Conservation (phyloP, 2,113 vertebrate genomes). For the Macquaria ambigua region DNA sequence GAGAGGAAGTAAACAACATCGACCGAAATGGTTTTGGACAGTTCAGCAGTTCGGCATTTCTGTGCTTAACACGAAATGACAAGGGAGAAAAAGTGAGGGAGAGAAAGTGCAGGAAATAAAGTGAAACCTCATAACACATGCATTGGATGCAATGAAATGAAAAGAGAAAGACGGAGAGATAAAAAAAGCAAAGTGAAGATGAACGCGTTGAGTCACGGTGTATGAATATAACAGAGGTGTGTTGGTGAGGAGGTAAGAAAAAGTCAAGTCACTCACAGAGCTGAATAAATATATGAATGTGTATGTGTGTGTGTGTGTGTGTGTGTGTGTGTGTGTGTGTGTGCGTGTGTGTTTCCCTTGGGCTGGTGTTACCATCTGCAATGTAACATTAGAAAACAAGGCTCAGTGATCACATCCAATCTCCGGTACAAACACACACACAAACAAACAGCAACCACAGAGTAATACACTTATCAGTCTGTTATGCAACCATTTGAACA, state of each 20-base stretch:
- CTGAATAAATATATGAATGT: conserved; percentile 14
- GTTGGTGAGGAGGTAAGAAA: background rate
- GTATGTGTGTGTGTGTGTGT: conserved; percentile 20
- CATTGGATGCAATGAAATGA: background rate
- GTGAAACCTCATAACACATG: background rate
- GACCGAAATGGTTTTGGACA: background rate
- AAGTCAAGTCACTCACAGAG: background rate
- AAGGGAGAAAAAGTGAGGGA: background rate
- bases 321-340: conserved; percentile 15
- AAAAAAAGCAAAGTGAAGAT: background rate
- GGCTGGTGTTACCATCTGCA: conserved; percentile 53
- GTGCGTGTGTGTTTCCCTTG: conserved; percentile 16
- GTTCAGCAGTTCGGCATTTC: background rate
- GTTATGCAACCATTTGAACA: conserved; percentile 29
- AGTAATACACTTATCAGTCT: conserved; percentile 12
- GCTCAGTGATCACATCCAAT: conserved; percentile 24
- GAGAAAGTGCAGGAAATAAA: background rate
- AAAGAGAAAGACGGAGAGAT: background rate
- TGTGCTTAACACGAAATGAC: background rate
- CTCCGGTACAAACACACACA: background rate
- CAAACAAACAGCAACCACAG: background rate
- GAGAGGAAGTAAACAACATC: background rate
- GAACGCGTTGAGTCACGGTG: conserved; percentile 4
- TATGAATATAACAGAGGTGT: background rate
- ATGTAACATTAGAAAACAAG: conserved; percentile 8